Conservation (phyloP, 2,888 invertebrate species). For the Leptinotarsa tumamoca region DNA sequence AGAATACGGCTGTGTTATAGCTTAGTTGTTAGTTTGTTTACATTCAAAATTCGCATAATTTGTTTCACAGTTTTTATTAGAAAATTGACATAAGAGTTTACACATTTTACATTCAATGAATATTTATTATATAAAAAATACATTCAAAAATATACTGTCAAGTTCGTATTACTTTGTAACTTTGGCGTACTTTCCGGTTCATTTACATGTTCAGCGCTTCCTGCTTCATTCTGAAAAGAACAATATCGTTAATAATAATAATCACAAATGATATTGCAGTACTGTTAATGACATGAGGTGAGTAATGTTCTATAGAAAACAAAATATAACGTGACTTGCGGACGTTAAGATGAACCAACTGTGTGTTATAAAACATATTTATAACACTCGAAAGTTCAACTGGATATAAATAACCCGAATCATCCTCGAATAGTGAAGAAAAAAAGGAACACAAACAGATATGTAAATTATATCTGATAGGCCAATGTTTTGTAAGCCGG, state of each 20-base stretch:
- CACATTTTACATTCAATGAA: conserved; percentile 8
- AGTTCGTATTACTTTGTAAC: conserved; percentile 70
- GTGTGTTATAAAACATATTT: too few relatives aligned
- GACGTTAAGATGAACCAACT: too few relatives aligned
- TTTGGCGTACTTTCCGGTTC: conserved; percentile 64
- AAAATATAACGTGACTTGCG: too few relatives aligned
- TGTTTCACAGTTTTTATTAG: not conserved
- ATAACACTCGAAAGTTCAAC: too few relatives aligned
- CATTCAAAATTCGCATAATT: not conserved
- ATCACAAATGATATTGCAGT: not conserved
- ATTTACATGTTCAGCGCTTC: conserved; percentile 67
- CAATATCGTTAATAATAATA: not conserved
- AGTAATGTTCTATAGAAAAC: too few relatives aligned
- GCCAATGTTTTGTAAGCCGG: too few relatives aligned
- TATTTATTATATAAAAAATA: conserved; percentile 19
- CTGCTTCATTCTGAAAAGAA: conserved; percentile 67
- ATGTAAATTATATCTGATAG: too few relatives aligned
- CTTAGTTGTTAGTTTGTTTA: not conserved
- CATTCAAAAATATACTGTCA: conserved; percentile 70
- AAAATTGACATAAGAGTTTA: not conserved
- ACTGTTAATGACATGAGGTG: too few relatives aligned
- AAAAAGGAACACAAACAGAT: too few relatives aligned
- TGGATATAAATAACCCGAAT: too few relatives aligned
- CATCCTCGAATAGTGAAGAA: too few relatives aligned
- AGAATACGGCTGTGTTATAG: too few relatives aligned